A percentile compares a stretch with the other conserved stretches of the same genome.
phyloP scores from a whole-genome alignment of 2,888 invertebrate genomes.

The Phyllotreta cruciferae region DNA sequence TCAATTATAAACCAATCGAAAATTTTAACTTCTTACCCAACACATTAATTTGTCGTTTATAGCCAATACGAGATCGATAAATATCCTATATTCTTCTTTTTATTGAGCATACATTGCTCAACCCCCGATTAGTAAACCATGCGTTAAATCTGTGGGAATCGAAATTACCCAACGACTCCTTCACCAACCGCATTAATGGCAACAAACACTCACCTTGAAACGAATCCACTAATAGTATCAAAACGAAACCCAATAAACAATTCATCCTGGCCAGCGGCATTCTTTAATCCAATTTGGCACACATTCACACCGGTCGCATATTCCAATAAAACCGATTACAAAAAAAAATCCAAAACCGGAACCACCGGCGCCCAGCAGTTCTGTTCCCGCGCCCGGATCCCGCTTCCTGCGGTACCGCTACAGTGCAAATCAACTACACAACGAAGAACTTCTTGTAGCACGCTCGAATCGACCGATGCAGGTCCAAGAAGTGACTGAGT shows the following conservation, averaged over 20 bases:
- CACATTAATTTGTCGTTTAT: too few species aligned
- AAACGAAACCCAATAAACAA: conserved; percentile 26
- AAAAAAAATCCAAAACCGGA: conserved; percentile 19
- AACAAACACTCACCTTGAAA: conserved; percentile 28
- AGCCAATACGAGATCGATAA: too few species aligned
- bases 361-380: conserved; percentile 3
- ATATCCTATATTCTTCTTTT: too few species aligned
- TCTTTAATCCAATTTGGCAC: conserved; percentile 34
- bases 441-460: conserved; percentile 21
- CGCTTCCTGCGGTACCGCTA: conserved; percentile 12
- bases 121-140: too few species aligned
- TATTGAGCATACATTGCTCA: too few species aligned
- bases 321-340: conserved; percentile 17
- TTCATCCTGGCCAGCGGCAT: conserved; percentile 39
- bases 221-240: conserved; percentile 35
- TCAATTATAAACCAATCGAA: too few species aligned
- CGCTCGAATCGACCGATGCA: conserved; percentile 32
- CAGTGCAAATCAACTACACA: not conserved
- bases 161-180: not conserved
- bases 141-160: too few species aligned
- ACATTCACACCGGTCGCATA: conserved; percentile 26
- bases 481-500: conserved; percentile 42
- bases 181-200: not conserved
- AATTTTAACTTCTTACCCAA: too few species aligned
- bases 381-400: conserved; percentile 21